These are phyloP conservation scores for Xylophagus ater DNA, from an alignment of 2,888 invertebrate species.

Conservation along the genomic window DNA sequence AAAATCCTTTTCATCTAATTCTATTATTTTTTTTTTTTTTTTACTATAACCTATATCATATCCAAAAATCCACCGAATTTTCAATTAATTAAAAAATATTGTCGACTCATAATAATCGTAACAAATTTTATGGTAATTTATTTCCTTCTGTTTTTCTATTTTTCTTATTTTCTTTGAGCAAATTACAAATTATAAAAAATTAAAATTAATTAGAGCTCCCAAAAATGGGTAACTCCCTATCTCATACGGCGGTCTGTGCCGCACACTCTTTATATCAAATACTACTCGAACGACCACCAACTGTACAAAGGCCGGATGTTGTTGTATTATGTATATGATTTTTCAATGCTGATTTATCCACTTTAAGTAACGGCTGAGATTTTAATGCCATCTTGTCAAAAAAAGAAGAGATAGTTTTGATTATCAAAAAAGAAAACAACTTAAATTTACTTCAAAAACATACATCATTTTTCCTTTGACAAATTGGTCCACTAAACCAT, in stretches of 20 bases:
- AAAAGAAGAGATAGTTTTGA: not conserved
- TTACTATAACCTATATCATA: no score
- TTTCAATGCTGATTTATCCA: constrained; percentile 26
- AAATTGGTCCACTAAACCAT: constrained; percentile 34
- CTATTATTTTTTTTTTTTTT: no score
- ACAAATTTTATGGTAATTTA: no score
- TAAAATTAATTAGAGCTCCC: no score
- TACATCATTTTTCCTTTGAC: constrained; percentile 34
- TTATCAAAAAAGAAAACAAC: not conserved
- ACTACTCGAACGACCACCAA: constrained; percentile 34
- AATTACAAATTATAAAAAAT: no score
- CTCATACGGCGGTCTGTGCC: constrained; percentile 10
- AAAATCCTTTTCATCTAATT: no score
- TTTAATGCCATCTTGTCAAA: constrained; percentile 23
- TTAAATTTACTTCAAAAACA: constrained; percentile 9
- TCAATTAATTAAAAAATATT: no score
- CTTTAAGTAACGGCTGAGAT: constrained; percentile 27
- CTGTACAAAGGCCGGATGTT: constrained; percentile 33
- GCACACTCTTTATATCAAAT: constrained; percentile 20
- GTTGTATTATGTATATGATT: constrained; percentile 34
- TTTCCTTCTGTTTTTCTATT: no score
- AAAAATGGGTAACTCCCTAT: constrained; percentile 7
- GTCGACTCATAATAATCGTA: no score
- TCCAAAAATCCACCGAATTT: no score
- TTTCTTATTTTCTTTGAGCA: no score